Conservation (phyloP, 1,140 invertebrate genomes). For the Subanguina moxae region DNA sequence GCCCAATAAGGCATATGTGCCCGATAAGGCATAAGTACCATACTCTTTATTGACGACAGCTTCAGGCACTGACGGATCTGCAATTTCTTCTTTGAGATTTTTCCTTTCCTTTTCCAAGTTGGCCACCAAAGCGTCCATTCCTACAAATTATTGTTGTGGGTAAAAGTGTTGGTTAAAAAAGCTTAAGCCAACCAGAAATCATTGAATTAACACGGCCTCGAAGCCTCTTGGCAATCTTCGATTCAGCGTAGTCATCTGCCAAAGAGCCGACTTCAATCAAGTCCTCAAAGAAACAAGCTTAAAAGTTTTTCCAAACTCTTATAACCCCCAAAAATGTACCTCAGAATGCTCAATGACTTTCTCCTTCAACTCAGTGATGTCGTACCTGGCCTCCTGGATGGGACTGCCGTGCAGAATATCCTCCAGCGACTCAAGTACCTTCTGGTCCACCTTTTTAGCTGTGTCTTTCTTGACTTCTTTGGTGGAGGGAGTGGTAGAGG, state of each 20-base stretch:
- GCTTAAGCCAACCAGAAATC: slow-evolving; percentile 25
- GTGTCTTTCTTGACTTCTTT: slow-evolving; percentile 20
- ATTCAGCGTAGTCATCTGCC: slow-evolving; percentile 42
- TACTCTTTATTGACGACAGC: slow-evolving; percentile 24
- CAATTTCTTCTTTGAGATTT: slow-evolving; percentile 26
- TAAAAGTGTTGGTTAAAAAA: too few species aligned
- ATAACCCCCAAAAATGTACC: slow-evolving; percentile 4
- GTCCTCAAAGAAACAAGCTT: slow-evolving; percentile 30
- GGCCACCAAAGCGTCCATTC: slow-evolving; percentile 39
- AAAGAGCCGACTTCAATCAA: slow-evolving; percentile 41
- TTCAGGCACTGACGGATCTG: slow-evolving; percentile 34
- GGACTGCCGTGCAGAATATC: slow-evolving; percentile 39
- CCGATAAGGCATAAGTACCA: too few species aligned
- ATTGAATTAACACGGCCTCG: slow-evolving; percentile 41
- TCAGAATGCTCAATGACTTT: slow-evolving; percentile 49
- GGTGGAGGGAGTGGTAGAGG: not conserved
- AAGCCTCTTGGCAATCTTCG: slow-evolving; percentile 44
- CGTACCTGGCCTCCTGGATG: slow-evolving; percentile 43
- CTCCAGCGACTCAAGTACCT: slow-evolving; percentile 42
- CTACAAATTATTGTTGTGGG: too few species aligned
- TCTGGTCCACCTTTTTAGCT: slow-evolving; percentile 28
- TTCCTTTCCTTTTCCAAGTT: slow-evolving; percentile 41
- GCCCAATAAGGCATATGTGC: too few species aligned
- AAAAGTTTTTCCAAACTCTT: slow-evolving; percentile 5
- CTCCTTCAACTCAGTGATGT: slow-evolving; percentile 46